Base-by-base conservation (phyloP, 35 echinoderm and acorn worm species). In the Ophioderma brevispina region DNA sequence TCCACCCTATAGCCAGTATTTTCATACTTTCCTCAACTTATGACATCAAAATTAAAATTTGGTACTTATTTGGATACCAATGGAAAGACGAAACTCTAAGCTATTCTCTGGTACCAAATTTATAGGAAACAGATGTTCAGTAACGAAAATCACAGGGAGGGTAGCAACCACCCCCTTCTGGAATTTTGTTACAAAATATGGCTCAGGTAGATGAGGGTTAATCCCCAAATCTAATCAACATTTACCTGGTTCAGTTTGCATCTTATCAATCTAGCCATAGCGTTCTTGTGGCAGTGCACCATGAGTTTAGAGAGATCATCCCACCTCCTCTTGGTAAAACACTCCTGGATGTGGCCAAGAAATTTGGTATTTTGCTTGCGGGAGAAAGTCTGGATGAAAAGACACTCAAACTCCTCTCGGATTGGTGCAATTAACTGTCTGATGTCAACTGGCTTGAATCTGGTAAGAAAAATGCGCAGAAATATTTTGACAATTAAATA, bases 391-490 rank as follows among this genome's bases (percentile, higher is more conserved):
- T 78, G 25, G 36, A 80, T 14, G 59, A 95, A 95, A 40, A 92
- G 52, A 6, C 70, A 52, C 82, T 98, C 96, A 83, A 98, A 98
- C 0, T 91, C 59, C 83, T 98, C 86, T 50, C 96, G 64, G 82
- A 98, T 78, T 0, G 96, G 96, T 0, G 93, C 82, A 0, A 98
- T 82, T 5, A 98, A 64, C 46, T 93, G 96, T 38, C 90, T 87
- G 34, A 98, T 88, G 37, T 98, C 96, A 19, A 98, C 93, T 75
- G 96, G 96, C 87, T 98, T 98, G 90, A 92, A 98, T 25, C 96
- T 98, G 81, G 1, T 13, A 19, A 1, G 21, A 76, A 33, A 80
- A 77, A 46, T 8, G 17, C 5, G 41, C 17, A 46, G 41, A 4
- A 8, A 46, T 8, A 46, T 8, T 56, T 85, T 85, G 31, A 17